Conservation (phyloP, 2,888 invertebrate species). For the Rhyacophila evoluta region DNA sequence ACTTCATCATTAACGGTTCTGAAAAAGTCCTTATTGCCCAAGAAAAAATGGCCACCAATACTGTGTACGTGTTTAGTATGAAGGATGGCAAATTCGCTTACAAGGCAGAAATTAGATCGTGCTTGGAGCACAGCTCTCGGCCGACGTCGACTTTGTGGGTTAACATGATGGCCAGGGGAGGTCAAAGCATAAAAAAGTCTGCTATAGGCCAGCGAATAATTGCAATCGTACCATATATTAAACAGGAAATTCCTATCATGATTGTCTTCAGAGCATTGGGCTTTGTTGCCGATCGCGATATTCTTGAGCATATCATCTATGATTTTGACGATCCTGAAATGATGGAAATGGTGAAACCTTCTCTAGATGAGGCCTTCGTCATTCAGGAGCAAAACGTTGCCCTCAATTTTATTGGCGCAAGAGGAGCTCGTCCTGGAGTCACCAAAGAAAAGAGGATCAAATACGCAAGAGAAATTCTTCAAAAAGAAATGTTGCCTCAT, state of each 20-base stretch:
- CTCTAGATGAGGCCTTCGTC: conserved; percentile 98
- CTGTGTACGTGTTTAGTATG: conserved; percentile 99
- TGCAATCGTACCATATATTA: conserved; percentile 97
- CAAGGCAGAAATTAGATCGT: conserved; percentile 97
- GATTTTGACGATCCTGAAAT: conserved; percentile 99
- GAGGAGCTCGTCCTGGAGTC: conserved; percentile 97
- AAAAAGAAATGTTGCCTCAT: conserved; percentile 99
- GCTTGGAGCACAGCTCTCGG: conserved; percentile 78
- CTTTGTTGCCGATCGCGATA: conserved; percentile 99
- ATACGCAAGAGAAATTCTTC: conserved; percentile 98
- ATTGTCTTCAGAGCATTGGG: conserved; percentile 99
- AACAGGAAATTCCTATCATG: conserved; percentile 99
- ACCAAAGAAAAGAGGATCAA: conserved; percentile 99
- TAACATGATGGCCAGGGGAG: conserved; percentile 99
- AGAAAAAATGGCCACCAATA: conserved; percentile 99
- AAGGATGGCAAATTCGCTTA: conserved; percentile 99
- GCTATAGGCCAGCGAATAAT: conserved; percentile 99
- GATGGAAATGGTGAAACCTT: conserved; percentile 99
- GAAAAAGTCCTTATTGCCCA: conserved; percentile 99
- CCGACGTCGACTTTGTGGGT: conserved; percentile 99
- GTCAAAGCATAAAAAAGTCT: conserved; percentile 98
- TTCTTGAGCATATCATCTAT: conserved; percentile 99
- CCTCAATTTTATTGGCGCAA: conserved; percentile 97
- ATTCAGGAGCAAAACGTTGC: conserved; percentile 99
- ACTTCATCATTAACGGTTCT: conserved; percentile 99